These are phyloP conservation scores for Didymodactylos carnosus DNA, from an alignment of 2,888 invertebrate species.

Conservation along the genomic window DNA sequence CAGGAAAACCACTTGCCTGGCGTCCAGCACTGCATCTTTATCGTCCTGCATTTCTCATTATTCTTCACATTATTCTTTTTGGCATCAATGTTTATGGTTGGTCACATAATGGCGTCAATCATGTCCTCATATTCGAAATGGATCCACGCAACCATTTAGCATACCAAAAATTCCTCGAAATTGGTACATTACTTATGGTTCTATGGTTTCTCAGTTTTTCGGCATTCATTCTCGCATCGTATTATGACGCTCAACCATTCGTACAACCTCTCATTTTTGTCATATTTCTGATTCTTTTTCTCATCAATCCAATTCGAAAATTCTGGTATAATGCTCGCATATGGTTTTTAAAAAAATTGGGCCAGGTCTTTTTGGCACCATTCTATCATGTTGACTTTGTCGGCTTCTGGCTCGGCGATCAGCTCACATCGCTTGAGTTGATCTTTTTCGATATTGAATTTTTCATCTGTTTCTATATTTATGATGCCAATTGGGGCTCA, in stretches of 20 bases:
- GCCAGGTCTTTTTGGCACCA: constrained; percentile 9
- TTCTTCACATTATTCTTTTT: constrained; percentile 75
- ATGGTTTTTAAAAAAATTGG: constrained; percentile 54
- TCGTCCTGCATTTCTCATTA: constrained; percentile 71
- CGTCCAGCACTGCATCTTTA: constrained; percentile 69
- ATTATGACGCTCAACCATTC: constrained; percentile 70
- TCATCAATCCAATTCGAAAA: constrained; percentile 75
- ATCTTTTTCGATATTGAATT: constrained; percentile 83
- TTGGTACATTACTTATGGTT: constrained; percentile 28
- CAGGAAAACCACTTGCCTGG: constrained; percentile 19
- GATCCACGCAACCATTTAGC: constrained; percentile 70
- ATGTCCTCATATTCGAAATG: constrained; percentile 85
- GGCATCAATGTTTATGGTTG: constrained; percentile 90
- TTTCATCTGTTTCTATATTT: constrained; percentile 60
- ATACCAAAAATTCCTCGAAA: constrained; percentile 80
- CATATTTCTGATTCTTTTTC: constrained; percentile 54
- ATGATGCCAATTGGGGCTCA: constrained; percentile 34
- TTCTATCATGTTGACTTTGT: constrained; percentile 36
- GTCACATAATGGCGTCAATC: constrained; percentile 89
- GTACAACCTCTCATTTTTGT: constrained; percentile 65
- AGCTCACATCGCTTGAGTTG: constrained; percentile 71
- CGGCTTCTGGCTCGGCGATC: constrained; percentile 96
- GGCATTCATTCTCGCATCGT: constrained; percentile 57
- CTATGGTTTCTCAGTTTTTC: constrained; percentile 69
- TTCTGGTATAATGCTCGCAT: constrained; percentile 76